phyloP scores from a whole-genome alignment of 92 coral and sea anemone species.

The Nematostella vectensis region DNA sequence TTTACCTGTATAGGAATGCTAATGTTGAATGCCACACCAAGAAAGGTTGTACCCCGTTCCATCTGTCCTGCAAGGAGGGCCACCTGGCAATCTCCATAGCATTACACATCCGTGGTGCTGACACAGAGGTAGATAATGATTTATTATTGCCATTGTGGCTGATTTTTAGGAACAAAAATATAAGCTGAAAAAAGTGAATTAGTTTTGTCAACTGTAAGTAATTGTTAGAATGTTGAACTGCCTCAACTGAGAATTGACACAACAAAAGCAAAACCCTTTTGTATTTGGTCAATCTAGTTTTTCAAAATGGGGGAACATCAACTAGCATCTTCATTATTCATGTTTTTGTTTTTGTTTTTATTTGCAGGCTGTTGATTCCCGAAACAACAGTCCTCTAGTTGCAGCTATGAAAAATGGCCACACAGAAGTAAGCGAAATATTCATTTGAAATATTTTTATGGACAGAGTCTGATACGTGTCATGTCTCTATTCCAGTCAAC shows the following conservation, averaged over 20 bases:
- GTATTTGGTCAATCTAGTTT: too few species aligned
- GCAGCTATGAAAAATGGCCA: constrained; percentile 99
- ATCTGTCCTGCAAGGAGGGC: constrained; percentile 90
- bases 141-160: too few species aligned
- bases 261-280: too few species aligned
- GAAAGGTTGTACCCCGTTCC: constrained; percentile 97
- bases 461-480: too few species aligned
- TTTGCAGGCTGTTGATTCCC: constrained; percentile 72
- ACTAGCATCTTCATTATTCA: too few species aligned
- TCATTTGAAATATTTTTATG: too few species aligned
- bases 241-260: too few species aligned
- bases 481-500: constrained; percentile 56
- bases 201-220: background rate
- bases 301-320: too few species aligned
- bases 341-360: too few species aligned
- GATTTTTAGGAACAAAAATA: too few species aligned
- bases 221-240: background rate
- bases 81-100: constrained; percentile 82
- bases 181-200: too few species aligned
- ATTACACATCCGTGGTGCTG: constrained; percentile 76
- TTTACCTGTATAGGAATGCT: constrained; percentile 74
- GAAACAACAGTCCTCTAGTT: constrained; percentile 90
- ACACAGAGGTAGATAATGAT: constrained; percentile 69
- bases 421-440: constrained; percentile 61
- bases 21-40: constrained; percentile 98